These are phyloP conservation scores for Eunapius fragilis DNA, from an alignment of 37 sponge, comb jelly and placozoan species.

Conservation along the genomic window DNA sequence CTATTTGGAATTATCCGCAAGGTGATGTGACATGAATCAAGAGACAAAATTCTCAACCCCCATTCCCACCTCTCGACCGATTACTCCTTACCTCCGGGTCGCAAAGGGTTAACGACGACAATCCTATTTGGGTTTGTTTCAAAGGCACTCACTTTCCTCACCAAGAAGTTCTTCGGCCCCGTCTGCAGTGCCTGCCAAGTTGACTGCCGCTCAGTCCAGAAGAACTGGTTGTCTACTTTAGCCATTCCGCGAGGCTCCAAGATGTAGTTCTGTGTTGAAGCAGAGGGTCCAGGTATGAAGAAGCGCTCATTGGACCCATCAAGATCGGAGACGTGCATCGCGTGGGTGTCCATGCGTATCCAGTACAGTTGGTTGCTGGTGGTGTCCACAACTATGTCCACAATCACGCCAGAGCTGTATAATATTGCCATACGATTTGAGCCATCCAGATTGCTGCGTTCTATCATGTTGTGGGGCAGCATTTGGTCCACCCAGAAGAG, in stretches of 20 bases:
- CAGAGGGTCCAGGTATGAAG: too few relatives aligned
- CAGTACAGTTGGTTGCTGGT: conserved; percentile 68
- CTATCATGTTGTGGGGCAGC: conserved; percentile 22
- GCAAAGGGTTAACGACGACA: background rate
- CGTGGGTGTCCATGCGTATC: conserved; percentile 43
- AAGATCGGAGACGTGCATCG: conserved; percentile 54
- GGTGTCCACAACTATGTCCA: conserved; percentile 73
- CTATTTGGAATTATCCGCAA: background rate
- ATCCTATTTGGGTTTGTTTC: background rate
- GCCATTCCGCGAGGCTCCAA: too few relatives aligned
- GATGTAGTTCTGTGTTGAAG: too few relatives aligned
- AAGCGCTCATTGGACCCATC: conserved; percentile 10
- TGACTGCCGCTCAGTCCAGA: too few relatives aligned
- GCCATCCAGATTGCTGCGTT: conserved; percentile 50
- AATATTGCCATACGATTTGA: conserved; percentile 32
- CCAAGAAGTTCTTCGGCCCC: too few relatives aligned
- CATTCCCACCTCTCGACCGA: background rate
- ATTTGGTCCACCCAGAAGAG: too few relatives aligned
- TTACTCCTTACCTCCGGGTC: background rate
- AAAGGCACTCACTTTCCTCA: background rate
- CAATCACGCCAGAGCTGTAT: conserved; percentile 24
- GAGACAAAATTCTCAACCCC: too few relatives aligned
- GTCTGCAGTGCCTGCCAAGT: too few relatives aligned
- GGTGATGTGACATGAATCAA: background rate
- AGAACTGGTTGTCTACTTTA: too few relatives aligned